Base-by-base conservation (phyloP, 2,797 vertebrate species). In the Holocentrus rufus region DNA sequence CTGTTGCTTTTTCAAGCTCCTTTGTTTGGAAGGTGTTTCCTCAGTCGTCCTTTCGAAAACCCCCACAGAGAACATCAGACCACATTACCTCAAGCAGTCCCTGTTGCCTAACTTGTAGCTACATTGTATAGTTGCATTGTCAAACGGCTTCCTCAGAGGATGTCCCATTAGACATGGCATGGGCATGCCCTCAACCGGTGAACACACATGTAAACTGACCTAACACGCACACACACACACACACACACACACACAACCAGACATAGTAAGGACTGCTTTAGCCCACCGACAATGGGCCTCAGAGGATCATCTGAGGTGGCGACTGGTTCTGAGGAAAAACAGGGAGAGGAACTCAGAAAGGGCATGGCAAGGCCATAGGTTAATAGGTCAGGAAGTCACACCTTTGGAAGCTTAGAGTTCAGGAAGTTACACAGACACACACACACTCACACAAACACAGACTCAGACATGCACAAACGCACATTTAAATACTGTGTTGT, bases 21-120 rank as follows among this genome's bases (percentile, higher is more conserved):
- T 91, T 92, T 93, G 89, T 90, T 82, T 72, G 17, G 74, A 88
- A 83, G 78, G 60, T 61, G 85, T 86, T 93, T 94, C 91, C 92
- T 90, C 69, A 5, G 20, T 57, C 74, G 67, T 59, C 69, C 15
- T 70, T 58, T 72, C 55, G 81, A 88, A 83, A 70, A 73, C 86
- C 75, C 86, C 74, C 82, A 58, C 79, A 76, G 87, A 89, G 88
- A 89, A 83, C 82, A 86, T 84, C 81, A 78, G 82, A 74, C 77
- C 4, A 7, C n/a, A 9, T 65, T 79, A 77, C 79, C 69, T 77
- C 59, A 71, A 55, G 34, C 72, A 46, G 83, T 74, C 81, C 71
- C 74, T 76, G 62, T 63, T 77, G 66, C 69, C 63, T 20, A 17
- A 69, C 76, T 82, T 57, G 63, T 50, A 47, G 74, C 65, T 65